Evolutionary conservation across 64 coral and sea anemone species (phyloP).

Genomic region (Montipora capricornis): DNA sequence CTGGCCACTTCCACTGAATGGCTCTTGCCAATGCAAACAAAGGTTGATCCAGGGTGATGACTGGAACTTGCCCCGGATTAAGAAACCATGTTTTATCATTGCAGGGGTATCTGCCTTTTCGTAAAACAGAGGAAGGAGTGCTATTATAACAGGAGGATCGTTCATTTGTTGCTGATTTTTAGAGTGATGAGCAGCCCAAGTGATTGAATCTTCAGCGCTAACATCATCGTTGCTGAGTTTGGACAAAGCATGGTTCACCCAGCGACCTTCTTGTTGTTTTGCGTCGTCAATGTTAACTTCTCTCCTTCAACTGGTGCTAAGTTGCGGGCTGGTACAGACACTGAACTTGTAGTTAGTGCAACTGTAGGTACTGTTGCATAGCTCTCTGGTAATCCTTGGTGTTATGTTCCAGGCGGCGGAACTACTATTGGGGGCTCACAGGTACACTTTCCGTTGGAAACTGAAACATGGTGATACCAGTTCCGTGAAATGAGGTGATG

Average conservation of each 20-base stretch:
- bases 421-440: conserved; percentile 14
- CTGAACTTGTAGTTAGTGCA: conserved; percentile 28
- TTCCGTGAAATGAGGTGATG: conserved; percentile 64
- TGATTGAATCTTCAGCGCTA: not conserved
- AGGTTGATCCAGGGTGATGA: conserved; percentile 67
- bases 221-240: conserved; percentile 34
- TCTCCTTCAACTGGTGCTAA: not conserved
- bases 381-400: conserved; percentile 24
- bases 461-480: conserved; percentile 83
- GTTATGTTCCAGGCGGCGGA: not conserved
- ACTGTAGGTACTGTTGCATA: conserved; percentile 45
- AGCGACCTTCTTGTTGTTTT: conserved; percentile 10
- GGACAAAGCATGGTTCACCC: conserved; percentile 15
- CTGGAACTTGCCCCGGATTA: conserved; percentile 67
- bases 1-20: conserved; percentile 72
- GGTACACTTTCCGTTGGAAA: conserved; percentile 41
- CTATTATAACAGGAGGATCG: conserved; percentile 52
- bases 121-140: conserved; percentile 68
- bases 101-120: conserved; percentile 71
- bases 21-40: conserved; percentile 69
- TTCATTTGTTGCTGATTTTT: not conserved
- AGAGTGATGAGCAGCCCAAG: conserved; percentile 62
- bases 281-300: not conserved
- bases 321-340: conserved; percentile 23
- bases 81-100: conserved; percentile 77